Evolutionary conservation across 2,113 vertebrate genomes (phyloP).

Genomic region (Phocoena phocoena): DNA sequence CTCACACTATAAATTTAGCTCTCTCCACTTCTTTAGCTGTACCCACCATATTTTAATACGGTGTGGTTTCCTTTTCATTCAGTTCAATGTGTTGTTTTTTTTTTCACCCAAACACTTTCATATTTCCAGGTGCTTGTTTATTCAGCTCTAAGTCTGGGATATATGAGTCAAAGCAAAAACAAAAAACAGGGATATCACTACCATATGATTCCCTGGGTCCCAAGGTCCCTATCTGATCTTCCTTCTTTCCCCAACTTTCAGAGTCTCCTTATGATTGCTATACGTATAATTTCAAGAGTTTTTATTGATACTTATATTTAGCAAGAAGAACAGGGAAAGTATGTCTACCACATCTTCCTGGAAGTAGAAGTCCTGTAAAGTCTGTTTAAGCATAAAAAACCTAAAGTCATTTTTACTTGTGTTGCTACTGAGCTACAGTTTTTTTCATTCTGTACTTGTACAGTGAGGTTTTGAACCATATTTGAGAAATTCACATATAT

Average conservation of each 20-base stretch:
- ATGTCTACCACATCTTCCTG: background rate
- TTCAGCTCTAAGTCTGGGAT: background rate
- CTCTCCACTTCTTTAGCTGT: no score
- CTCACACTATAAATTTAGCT: no score
- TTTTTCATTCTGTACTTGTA: no score
- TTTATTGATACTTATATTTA: background rate
- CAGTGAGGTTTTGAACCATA: background rate
- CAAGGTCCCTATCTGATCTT: background rate
- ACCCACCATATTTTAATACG: no score
- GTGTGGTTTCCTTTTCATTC: no score
- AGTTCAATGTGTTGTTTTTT: no score
- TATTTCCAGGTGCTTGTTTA: background rate
- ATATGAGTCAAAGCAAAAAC: background rate
- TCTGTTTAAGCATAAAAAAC: background rate
- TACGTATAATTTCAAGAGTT: no score
- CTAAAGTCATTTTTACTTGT: background rate
- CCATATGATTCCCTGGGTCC: background rate
- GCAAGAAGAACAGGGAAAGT: background rate
- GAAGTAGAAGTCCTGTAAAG: background rate
- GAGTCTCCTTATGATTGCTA: background rate
- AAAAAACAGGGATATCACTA: background rate
- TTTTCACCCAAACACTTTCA: background rate
- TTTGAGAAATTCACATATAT: background rate
- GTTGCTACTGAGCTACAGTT: background rate
- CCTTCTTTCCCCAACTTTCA: background rate